Base-by-base conservation (phyloP, 2,888 invertebrate species). In the Kuschelorhynchus macadamiae region DNA sequence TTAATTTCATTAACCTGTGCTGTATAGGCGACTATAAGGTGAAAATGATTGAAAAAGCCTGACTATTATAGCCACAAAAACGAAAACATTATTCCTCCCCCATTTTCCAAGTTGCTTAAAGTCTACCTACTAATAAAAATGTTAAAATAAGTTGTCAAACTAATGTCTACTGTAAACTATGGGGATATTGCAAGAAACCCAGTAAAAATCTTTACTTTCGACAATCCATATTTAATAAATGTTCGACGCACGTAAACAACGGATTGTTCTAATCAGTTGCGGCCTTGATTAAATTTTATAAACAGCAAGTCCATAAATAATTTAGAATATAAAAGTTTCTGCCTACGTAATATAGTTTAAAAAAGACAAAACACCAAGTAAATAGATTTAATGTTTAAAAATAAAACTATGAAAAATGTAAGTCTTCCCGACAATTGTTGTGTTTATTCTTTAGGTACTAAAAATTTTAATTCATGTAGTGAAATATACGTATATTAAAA, bases 371-470 rank as follows among this genome's bases (percentile, higher is more conserved):
- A 79, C 79, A 80, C 79, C 80, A 79, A 78, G 70, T 74, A 76
- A 67, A 75, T 74, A 72, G 67, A 60, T 70, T 55, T 64, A 65
- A 66, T 66, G 59, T 63, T 59, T 47, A 67, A 61, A 59, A 63
- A 67, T 41, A 50, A 67, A 57, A 69, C 70, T 75, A 68, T 71
- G 53, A 66, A 72, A 56, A 67, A 70, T 70, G 44, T 73, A 74
- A 71, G 80, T 80, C 80, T 80, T 80, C 80, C 81, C 75, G 71
- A 71, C 77, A 73, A 64, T 81, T 81, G 80, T 80, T 81, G 79
- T 79, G 80, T 80, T 79, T 76, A 79, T 78, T 80, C 76, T 65
- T 70, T 61, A 73, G 74, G 76, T 75, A 72, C 66, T 69, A 71
- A 74, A n/a, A 66, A 55, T 67, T 65, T 72, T 21, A 32, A 17